A percentile compares a stretch with the other conserved stretches of the same genome.
phyloP scores from a whole-genome alignment of 2,888 invertebrate species.

The Acanthosoma haemorrhoidale region DNA sequence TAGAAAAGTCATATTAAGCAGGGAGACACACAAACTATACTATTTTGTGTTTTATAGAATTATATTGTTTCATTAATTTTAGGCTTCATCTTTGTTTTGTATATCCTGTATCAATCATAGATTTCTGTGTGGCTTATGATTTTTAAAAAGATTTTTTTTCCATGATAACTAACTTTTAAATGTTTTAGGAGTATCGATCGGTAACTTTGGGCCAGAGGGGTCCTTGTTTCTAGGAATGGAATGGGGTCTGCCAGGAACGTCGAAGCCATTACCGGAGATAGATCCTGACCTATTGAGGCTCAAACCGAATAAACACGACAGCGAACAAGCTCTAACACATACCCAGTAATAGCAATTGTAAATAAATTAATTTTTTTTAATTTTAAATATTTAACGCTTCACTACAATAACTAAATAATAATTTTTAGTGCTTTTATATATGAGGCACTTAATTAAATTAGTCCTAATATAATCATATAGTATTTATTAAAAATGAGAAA shows the following conservation, averaged over 20 bases:
- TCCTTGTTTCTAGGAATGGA: constrained; percentile 43
- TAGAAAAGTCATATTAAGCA: not conserved
- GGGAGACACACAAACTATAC: not conserved
- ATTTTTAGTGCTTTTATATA: no score
- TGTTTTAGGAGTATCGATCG: constrained; percentile 25
- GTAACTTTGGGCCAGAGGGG: constrained; percentile 39
- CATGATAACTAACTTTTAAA: not conserved
- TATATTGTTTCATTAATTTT: not conserved
- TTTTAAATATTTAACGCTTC: no score
- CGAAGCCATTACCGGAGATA: constrained; percentile 40
- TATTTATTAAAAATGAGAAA: no score
- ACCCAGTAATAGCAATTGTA: not conserved
- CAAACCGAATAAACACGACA: constrained; percentile 37
- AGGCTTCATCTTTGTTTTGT: no score
- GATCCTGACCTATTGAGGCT: constrained; percentile 41
- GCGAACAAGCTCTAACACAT: not conserved
- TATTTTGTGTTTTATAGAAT: not conserved
- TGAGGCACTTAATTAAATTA: no score
- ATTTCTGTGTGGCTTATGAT: no score
- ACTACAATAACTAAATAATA: no score
- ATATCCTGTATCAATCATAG: no score
- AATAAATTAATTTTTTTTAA: not conserved
- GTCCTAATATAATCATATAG: no score
- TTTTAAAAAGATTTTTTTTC: no score
- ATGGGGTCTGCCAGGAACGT: constrained; percentile 33